A percentile compares a stretch with the other conserved stretches of the same genome.
Conservation (phyloP, 2,888 invertebrate genomes). For the Clostera curtula region DNA sequence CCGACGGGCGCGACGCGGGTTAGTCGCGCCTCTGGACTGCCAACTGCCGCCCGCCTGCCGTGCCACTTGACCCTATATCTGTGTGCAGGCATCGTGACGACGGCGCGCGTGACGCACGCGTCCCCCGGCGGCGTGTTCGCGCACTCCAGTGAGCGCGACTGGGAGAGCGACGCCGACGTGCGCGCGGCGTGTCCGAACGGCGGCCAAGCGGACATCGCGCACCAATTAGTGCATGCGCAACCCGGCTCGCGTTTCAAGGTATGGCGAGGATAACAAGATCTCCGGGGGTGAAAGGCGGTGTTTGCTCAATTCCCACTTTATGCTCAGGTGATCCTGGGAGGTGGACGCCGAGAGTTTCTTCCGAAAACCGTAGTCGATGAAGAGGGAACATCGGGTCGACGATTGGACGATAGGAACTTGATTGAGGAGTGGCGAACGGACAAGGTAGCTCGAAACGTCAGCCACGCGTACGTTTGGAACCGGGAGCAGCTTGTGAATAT, state of each 20-base stretch:
- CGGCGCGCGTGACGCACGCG: conserved; percentile 85
- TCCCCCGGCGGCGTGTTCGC: conserved; percentile 83
- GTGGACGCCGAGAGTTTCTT: conserved; percentile 79
- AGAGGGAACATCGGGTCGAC: conserved; percentile 54
- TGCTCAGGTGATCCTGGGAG: conserved; percentile 80
- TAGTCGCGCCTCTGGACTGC: background rate
- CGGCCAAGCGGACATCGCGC: conserved; percentile 79
- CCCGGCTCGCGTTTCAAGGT: conserved; percentile 82
- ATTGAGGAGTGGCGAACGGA: conserved; percentile 78
- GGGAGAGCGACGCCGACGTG: conserved; percentile 81
- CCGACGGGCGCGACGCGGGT: conserved; percentile 52
- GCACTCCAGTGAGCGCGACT: conserved; percentile 78
- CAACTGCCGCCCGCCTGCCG: background rate
- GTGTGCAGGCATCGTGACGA: conserved; percentile 79
- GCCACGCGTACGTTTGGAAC: conserved; percentile 73
- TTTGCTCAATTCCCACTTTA: background rate
- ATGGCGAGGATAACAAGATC: background rate
- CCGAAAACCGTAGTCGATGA: conserved; percentile 71
- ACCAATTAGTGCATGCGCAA: conserved; percentile 76
- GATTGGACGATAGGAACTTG: conserved; percentile 77
- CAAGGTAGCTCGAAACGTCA: conserved; percentile 46
- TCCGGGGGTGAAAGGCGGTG: background rate
- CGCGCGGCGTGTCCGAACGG: conserved; percentile 22
- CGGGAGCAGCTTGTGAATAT: conserved; percentile 67
- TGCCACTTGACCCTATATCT: background rate